Evolutionary conservation across 2,797 vertebrate genomes (phyloP), one percentile per base, ranked within the genome.

Genomic region (Anas bahamensis): DNA sequence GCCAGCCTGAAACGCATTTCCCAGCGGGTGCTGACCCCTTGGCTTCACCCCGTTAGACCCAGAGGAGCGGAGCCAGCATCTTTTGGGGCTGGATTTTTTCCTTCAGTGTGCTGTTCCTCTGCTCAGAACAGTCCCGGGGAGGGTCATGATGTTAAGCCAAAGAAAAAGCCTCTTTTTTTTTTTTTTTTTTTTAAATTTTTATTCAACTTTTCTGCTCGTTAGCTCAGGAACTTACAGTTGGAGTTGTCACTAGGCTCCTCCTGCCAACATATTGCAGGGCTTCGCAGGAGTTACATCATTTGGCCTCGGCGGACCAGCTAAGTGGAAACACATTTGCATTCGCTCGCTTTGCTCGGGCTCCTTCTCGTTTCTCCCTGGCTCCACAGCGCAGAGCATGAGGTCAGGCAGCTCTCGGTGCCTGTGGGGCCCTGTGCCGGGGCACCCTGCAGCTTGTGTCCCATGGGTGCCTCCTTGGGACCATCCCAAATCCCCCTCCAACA

Each of bases 251-350:
- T 50, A 41, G 56, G 76, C 31, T 77, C 73, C 50, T 79, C 90
- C 53, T 94, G 95, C 92, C 91, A 89, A 75, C 79, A 84, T 68
- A 74, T 56, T 80, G 84, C 94, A 88, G 93, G 59, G 83, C 85
- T 94, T 94, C 42, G 11, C 44, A 1, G 82, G 87, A 88, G 93
- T 97, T 93, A 95, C 96, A 95, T 97, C 97, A 96, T 95, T 78
- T 83, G 86, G 89, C 93, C 94, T 92, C 59, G 0, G 48, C 94
- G 92, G 86, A 94, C 79, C 55, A 21, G 87, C 87, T 96, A 96
- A 97, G 93, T 96, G 90, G 86, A 97, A 97, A 94, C 97, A 97
- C 81, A 96, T 97, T 97, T 88, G 93, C 13, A 9, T 55, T 89
- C 0, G 0, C 75, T 94, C 50, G 17, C 29, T 41, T 83, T 83